Evolutionary conservation across 2,113 vertebrate species (phyloP), one percentile per base, ranked within the genome.

Genomic region (Poeciliopsis retropinna): DNA sequence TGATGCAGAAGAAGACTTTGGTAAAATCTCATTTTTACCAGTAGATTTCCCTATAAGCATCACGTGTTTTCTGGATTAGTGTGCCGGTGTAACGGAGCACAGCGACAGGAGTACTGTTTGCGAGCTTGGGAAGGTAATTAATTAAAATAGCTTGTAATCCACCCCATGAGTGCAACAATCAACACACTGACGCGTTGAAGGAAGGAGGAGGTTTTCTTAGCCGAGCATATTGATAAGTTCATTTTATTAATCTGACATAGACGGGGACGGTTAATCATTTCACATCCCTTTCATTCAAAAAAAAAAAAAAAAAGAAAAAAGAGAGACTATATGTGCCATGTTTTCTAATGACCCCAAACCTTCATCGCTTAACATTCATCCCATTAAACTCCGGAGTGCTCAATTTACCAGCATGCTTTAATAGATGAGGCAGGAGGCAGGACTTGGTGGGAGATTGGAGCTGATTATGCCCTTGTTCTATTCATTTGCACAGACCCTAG

Each of bases 381-480:
- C 76, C 69, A 85, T 87, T 91, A 88, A 88, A 82, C 84, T 86
- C 81, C 66, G 30, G 44, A 73, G 67, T 78, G 87, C 90, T 92
- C 85, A 85, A 88, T 92, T 93, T 88, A 79, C 71, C 76, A 66
- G 82, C 75, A 60, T 64, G 75, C 78, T 78, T 85, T 87, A 90
- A 90, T 81, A 85, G 84, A 89, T 85, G 89, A 88, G 76, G 90
- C 86, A 84, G 78, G 81, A 90, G 70, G 83, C 82, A 73, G 75
- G 84, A 79, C 79, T 89, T 85, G 82, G 83, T 65, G 60, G 83
- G 81, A 89, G 90, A 92, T 89, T 85, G 83, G 84, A 91, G 83
- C 87, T 88, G 92, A 92, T 93, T 89, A 90, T 57, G 29, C 54
- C 79, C 90, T 85, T 92, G 89, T 92, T 91, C 88, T 92, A 79